Base-by-base conservation (phyloP, 23 tunicate species). In the Phallusia fumigata region DNA sequence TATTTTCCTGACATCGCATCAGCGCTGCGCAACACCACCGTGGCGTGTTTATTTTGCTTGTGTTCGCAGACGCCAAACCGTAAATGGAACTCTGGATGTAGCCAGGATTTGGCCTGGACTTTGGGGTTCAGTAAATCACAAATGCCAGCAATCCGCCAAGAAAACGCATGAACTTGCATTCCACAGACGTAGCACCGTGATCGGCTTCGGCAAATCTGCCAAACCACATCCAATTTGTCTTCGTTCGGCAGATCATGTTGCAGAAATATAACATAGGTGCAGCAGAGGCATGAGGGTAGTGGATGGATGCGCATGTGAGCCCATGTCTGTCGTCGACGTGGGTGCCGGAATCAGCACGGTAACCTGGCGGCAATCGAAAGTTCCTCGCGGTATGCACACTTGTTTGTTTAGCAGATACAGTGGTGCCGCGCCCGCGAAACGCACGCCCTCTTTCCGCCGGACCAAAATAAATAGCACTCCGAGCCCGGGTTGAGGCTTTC, bases 391-490 rank as follows among this genome's bases (percentile, higher is more conserved):
- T 58, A 58, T 24, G 26, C 28, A 21, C 69, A 1, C 3, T 1
- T 58, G 69, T 58, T 58, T 58, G 69, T 58, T 58, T 58, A 58
- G 69, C 69, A 58, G 69, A 58, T 58, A 24, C 69, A 21, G 16
- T 16, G 69, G 15, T 58, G 69, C 69, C 69, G 69, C 69, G 13
- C 69, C 69, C 16, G 28, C 26, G 47, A 58, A 58, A 58, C 26
- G 28, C 69, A 24, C 69, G 69, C 69, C 69, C 69, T 24, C 15
- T 40, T 40, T 10, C 47, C 47, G 47, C 47, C 47, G 47, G 47
- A 40, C 47, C 47, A 40, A 40, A 40, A 40, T 40, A 40, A 40
- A 40, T 40, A 40, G 47, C 47, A 58, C 26, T 58, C 69, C 28
- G 69, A 11, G 69, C 15, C 28, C 8, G 26, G 28, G 3, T 13